Evolutionary conservation across 2,797 vertebrate species (phyloP).

Genomic region (Scarus forsteni): DNA sequence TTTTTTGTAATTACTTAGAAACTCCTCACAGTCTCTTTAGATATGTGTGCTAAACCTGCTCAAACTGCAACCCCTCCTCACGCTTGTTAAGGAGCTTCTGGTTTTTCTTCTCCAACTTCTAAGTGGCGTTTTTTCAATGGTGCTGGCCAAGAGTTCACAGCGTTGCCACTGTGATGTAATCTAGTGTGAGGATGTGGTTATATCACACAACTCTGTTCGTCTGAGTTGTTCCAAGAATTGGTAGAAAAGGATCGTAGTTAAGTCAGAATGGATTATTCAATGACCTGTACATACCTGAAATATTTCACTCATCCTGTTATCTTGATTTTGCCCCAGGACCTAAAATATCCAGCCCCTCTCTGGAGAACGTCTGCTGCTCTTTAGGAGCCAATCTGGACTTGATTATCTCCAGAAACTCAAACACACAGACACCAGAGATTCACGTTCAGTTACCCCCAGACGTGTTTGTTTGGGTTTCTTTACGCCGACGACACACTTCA

Average conservation of each 20-base stretch:
- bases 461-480: constrained; percentile 46
- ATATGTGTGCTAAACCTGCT: no score
- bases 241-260: neutral
- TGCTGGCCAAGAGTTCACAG: neutral
- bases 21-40: no score
- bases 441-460: constrained; percentile 11
- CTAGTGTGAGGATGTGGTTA: neutral
- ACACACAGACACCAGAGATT: constrained; percentile 2
- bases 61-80: neutral
- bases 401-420: constrained; percentile 33
- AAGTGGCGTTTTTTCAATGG: neutral
- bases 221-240: neutral
- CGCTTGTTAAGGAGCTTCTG: neutral
- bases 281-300: neutral
- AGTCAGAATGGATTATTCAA: neutral
- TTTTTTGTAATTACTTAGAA: no score
- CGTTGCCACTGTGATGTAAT: neutral
- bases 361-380: constrained; percentile 31
- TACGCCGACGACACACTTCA: constrained; percentile 12
- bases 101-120: neutral
- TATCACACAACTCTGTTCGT: neutral
- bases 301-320: constrained; percentile 5
- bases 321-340: constrained; percentile 18
- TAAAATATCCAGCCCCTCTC: constrained; percentile 17
- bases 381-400: constrained; percentile 33